Base-by-base conservation (phyloP, 2,888 invertebrate species). In the Masnerella sp. region DNA sequence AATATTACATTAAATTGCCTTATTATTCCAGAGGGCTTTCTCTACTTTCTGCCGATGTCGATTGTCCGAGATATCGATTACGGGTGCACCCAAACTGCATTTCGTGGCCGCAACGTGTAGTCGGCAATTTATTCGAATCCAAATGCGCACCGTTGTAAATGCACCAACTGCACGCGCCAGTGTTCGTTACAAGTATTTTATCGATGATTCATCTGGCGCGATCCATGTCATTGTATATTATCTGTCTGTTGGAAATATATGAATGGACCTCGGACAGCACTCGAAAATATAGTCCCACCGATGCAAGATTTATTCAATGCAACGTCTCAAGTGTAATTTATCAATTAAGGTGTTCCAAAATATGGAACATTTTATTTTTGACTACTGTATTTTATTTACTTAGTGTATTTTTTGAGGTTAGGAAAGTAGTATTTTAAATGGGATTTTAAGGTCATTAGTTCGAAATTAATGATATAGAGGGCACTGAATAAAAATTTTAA, bases 171-270 rank as follows among this genome's bases (percentile, higher is more conserved):
- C 22, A 18, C 61, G 22, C 38, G 42, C 56, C 58, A 42, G 64
- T 20, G 47, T 64, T 52, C 64, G 65, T 74, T 70, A 70, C 69
- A 70, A 70, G 65, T 38, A 59, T 61, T 74, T 74, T 70, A 74
- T 70, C 74, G 68, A 70, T 70, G 65, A 74, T 74, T 65, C 74
- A 69, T 69, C 64, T 74, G 38, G 64, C 34, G 52, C 68, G 62
- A 64, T 68, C 36, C 64, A 56, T 58, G 69, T 70, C 74, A 70
- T 65, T 74, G 65, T 65, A 70, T 65, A 69, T 74, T 74, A 69
- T 58, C 64, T 58, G 56, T 54, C 52, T 17, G 43, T 11, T 9
- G 38, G 22, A 65, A 43, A 49, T 61, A 61, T 61, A 64, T 47
- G 59, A 62, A 64, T 58, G 73, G 43, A 38, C 17, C 51, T 62